A percentile compares a stretch with the other conserved stretches of the same genome.
These are phyloP conservation scores for Carcharodon carcharias DNA, from an alignment of 2,797 vertebrate genomes.

Conservation along the genomic window DNA sequence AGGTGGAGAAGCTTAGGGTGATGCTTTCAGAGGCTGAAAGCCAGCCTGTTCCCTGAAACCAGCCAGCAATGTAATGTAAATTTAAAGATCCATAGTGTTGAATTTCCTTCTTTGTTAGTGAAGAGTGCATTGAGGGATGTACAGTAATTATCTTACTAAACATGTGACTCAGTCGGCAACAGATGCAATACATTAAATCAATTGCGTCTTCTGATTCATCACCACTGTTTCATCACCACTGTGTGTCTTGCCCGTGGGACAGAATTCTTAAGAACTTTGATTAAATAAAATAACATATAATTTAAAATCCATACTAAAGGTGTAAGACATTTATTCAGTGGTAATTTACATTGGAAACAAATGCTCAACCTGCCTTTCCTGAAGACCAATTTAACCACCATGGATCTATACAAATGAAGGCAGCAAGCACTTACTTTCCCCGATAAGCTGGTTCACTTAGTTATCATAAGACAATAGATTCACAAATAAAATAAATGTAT, in stretches of 20 bases:
- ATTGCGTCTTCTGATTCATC: slow-evolving; percentile 9
- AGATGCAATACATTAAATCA: slow-evolving; percentile 10
- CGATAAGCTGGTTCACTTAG: neutral
- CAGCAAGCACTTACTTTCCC: neutral
- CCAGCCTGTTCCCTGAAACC: neutral
- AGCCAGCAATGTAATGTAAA: neutral
- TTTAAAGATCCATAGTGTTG: neutral
- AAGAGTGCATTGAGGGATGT: neutral
- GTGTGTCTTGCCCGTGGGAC: neutral
- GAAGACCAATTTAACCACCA: neutral
- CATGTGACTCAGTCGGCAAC: slow-evolving; percentile 11
- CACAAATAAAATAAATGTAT: neutral
- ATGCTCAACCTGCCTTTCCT: neutral
- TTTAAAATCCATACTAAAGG: neutral
- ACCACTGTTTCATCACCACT: neutral
- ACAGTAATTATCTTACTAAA: slow-evolving; percentile 6
- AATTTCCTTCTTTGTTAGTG: neutral
- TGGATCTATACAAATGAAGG: neutral
- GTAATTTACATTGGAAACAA: neutral
- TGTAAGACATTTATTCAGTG: neutral
- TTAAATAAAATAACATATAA: neutral
- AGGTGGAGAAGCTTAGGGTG: neutral
- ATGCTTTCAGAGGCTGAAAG: neutral
- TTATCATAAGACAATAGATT: neutral
- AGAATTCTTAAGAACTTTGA: neutral